Evolutionary conservation across 2,888 invertebrate genomes (phyloP).

Genomic region (Acleris literana): DNA sequence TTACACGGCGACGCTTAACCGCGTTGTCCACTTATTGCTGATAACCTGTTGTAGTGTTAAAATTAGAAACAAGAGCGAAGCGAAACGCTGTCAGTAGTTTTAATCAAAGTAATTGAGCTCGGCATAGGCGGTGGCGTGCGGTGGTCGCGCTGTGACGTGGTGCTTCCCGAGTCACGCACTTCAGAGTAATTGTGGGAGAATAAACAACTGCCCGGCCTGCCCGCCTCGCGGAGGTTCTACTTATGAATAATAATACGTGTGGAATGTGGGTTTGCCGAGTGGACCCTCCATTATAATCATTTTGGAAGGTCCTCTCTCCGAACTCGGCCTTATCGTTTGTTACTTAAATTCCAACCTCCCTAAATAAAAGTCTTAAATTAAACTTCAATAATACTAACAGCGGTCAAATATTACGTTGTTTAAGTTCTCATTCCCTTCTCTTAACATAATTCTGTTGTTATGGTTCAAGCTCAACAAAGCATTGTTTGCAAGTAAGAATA

Average conservation of each 20-base stretch:
- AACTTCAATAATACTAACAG: conserved; percentile 12
- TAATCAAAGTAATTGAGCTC: conserved; percentile 28
- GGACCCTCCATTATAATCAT: conserved; percentile 36
- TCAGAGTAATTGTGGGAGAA: conserved; percentile 60
- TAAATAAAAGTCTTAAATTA: conserved; percentile 21
- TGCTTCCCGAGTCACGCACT: conserved; percentile 68
- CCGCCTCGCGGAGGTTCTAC: conserved; percentile 40
- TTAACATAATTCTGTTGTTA: conserved; percentile 14
- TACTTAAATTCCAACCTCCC: conserved; percentile 12
- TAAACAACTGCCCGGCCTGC: conserved; percentile 51
- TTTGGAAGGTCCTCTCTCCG: conserved; percentile 19
- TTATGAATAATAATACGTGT: conserved; percentile 42
- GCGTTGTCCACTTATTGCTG: conserved; percentile 7
- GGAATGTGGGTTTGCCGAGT: conserved; percentile 53
- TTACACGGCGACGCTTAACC: conserved; percentile 2
- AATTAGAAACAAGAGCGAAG: conserved; percentile 14
- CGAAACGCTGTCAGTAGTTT: conserved; percentile 23
- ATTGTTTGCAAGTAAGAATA: conserved; percentile 40
- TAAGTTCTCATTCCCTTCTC: conserved; percentile 16
- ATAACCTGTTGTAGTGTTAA: conserved; percentile 6
- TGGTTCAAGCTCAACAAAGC: conserved; percentile 19
- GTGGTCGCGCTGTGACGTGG: conserved; percentile 50
- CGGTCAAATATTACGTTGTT: conserved; percentile 14
- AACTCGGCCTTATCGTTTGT: conserved; percentile 7
- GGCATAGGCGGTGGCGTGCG: conserved; percentile 42